Conservation (phyloP, 2,888 invertebrate genomes). For the Gandaritis pyraliata region DNA sequence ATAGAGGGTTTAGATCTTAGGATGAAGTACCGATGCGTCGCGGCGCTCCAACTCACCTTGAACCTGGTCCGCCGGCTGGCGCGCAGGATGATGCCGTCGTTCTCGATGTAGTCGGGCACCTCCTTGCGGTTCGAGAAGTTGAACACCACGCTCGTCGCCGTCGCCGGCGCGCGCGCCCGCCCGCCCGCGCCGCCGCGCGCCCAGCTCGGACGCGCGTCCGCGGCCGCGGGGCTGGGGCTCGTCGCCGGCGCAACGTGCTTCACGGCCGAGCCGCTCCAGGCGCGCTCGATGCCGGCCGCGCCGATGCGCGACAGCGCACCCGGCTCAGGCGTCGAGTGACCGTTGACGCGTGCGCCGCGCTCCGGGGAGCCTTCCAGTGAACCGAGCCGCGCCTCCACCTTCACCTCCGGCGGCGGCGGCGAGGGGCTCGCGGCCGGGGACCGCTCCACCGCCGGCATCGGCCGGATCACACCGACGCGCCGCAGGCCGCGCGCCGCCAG, state of each 20-base stretch:
- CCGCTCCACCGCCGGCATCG: conserved; percentile 67
- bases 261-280: conserved; percentile 64
- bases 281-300: conserved; percentile 67
- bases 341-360: conserved; percentile 55
- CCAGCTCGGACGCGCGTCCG: conserved; percentile 41
- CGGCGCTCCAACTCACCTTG: conserved; percentile 87
- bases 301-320: conserved; percentile 61
- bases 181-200: conserved; percentile 39
- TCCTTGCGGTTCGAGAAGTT: conserved; percentile 94
- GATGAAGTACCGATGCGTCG: not conserved
- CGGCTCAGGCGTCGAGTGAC: conserved; percentile 70
- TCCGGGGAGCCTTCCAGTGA: conserved; percentile 41
- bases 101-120: conserved; percentile 96
- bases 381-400: conserved; percentile 37
- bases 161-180: conserved; percentile 55
- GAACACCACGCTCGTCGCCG: conserved; percentile 91
- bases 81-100: conserved; percentile 91
- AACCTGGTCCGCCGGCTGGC: conserved; percentile 87
- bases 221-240: conserved; percentile 33
- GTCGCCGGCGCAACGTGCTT: conserved; percentile 36
- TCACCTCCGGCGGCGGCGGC: conserved; percentile 40
- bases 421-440: conserved; percentile 27
- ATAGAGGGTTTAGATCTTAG: too few relatives aligned
- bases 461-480: conserved; percentile 85
- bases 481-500: conserved; percentile 65